Base-by-base conservation (phyloP, 2,888 invertebrate species). In the Polymixis flavicincta region DNA sequence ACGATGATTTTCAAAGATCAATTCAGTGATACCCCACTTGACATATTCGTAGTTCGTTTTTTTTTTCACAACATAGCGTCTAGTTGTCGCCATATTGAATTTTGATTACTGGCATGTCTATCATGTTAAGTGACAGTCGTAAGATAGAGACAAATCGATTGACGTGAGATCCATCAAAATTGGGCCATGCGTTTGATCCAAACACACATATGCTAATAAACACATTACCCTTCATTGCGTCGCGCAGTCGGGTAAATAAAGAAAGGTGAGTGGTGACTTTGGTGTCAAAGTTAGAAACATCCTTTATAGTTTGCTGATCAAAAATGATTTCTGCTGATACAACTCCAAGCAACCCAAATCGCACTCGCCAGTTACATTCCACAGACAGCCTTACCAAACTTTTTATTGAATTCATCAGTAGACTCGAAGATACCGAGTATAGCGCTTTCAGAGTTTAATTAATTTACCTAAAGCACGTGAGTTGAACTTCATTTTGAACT, bases 371-470 rank as follows among this genome's bases (percentile, higher is more conserved):
- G 71, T 75, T 80, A 84, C 63, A 69, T 50, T 17, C 28, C 17
- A 22, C 13, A 71, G 14, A 11, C 54, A 50, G 32, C 17, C 13
- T 19, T 66, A 55, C 59, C 50, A 82, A 88, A 87, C 79, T 87
- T 88, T 84, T 88, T 88, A 88, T 85, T 87, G 74, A 85, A 88
- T 88, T 88, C 76, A 80, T 80, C 79, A 81, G 77, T 67, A 76
- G 54, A 83, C 80, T 77, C 75, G 80, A 75, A 81, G 80, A 78
- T 72, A 77, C 71, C 73, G 60, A 54, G 67, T 74, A 76, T 68
- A 52, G 66, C 57, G 69, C 81, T 80, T 78, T 71, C 80, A 55
- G 69, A 83, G 75, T 87, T 80, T 88, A 88, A 88, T 88, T 88
- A 88, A 88, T 88, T 88, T 86, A 88, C 83, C 78, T 71, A 70